These are phyloP conservation scores for Microctonus brassicae DNA, from an alignment of 2,888 invertebrate genomes.

Conservation along the genomic window DNA sequence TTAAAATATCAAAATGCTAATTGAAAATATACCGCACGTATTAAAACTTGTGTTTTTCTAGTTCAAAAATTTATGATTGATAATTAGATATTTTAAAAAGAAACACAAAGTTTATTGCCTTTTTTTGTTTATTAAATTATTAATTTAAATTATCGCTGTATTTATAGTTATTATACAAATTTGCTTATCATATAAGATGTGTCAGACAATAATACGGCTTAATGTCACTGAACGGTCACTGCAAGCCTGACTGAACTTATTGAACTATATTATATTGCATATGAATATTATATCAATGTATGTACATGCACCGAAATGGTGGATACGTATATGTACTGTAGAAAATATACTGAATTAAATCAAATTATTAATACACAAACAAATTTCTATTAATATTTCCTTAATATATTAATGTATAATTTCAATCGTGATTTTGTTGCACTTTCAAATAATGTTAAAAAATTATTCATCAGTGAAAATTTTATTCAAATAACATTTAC, in stretches of 20 bases:
- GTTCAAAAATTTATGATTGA: too few species aligned
- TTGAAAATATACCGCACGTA: neutral
- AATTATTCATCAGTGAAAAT: too few species aligned
- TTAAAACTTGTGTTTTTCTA: too few species aligned
- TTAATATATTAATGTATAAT: too few species aligned
- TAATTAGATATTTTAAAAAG: too few species aligned
- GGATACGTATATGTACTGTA: conserved; percentile 42
- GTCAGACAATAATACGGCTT: conserved; percentile 52
- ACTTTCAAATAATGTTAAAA: too few species aligned
- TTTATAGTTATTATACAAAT: neutral
- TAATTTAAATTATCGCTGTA: neutral
- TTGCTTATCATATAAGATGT: conserved; percentile 41
- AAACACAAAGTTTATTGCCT: neutral
- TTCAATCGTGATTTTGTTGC: too few species aligned
- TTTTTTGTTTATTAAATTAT: too few species aligned
- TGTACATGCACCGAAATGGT: conserved; percentile 34
- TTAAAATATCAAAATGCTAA: too few species aligned
- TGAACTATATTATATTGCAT: conserved; percentile 43
- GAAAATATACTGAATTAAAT: conserved; percentile 40
- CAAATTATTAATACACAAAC: conserved; percentile 41
- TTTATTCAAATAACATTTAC: conserved; percentile 8
- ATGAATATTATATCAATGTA: conserved; percentile 28
- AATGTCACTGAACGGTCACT: conserved; percentile 47
- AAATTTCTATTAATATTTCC: conserved; percentile 9
- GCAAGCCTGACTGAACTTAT: conserved; percentile 50